Percentiles rank a stretch among this genome's conserved stretches.
phyloP scores from a whole-genome alignment of 1,140 invertebrate species.

The Pteromalus puparum region DNA sequence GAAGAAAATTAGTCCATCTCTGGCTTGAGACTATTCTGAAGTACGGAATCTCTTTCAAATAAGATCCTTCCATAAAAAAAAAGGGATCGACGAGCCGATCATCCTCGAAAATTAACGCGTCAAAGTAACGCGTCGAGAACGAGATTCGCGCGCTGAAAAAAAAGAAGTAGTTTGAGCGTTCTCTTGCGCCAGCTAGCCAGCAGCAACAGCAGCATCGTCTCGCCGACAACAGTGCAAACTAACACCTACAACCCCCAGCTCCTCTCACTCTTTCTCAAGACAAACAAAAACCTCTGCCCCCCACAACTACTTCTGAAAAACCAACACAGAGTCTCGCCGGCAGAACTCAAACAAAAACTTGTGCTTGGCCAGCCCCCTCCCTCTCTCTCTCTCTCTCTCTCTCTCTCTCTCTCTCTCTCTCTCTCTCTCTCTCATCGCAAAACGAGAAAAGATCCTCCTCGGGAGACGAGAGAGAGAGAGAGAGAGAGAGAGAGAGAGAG shows the following conservation, averaged over 20 bases:
- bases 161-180: background rate
- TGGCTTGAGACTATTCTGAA: too few species aligned
- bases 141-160: background rate
- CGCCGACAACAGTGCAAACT: background rate
- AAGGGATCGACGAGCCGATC: too few species aligned
- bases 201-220: background rate
- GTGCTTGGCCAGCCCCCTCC: background rate
- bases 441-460: too few species aligned
- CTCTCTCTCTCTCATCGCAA: background rate
- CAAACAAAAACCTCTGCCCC: background rate
- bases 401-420: background rate
- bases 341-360: constrained; percentile 26
- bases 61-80: too few species aligned
- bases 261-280: background rate
- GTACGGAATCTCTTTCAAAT: too few species aligned
- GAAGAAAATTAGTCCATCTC: too few species aligned
- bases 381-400: too few species aligned
- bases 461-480: too few species aligned
- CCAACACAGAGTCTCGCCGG: constrained; percentile 9
- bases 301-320: constrained; percentile 24
- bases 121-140: background rate
- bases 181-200: background rate
- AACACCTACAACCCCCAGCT: constrained; percentile 26
- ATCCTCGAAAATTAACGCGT: too few species aligned
- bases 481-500: too few species aligned